Evolutionary conservation across 1,140 invertebrate species (phyloP), one percentile per base, ranked within the genome.

Genomic region (Tetranychus cinnabarinus): DNA sequence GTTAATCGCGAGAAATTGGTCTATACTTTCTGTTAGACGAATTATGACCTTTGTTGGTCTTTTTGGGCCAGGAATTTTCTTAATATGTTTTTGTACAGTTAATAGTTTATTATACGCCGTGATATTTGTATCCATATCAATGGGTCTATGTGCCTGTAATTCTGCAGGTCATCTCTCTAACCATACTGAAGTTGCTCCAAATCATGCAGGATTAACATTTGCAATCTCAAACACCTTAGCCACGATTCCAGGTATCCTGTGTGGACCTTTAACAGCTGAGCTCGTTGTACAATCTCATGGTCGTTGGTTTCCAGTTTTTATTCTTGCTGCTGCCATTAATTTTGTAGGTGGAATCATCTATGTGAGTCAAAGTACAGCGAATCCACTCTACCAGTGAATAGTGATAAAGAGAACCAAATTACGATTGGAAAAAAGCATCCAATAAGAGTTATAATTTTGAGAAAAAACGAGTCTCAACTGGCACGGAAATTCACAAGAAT

Each of bases 161-260:
- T 83, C 83, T 47, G 81, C 83, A 15, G 84, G 84, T 33, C 83
- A 86, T 71, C 71, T 86, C 13, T 82, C 81, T 68, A 86, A 86
- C 70, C 84, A 86, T 69, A 81, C 83, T 6, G 84, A 86, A 66
- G 76, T 86, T 34, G 83, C 83, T 4, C 83, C 83, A 2, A 83
- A 83, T 74, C 81, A 85, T 73, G 82, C 83, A 15, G 83, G 83
- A 13, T 79, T 84, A 45, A 85, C 83, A 58, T 86, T 86, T 73
- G 83, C 83, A 33, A 79, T 86, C 65, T 84, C 83, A 37, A 86
- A 86, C 69, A 85, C 83, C 23, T 74, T 85, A 61, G 82, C 83
- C 36, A 85, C 83, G 1, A 82, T 85, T 68, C 83, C 83, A 31
- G 83, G 83, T 35, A 83, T 86, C 60, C 70, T 83, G 36, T 84